phyloP scores from a whole-genome alignment of 2,113 vertebrate species.

The Larimichthys crocea region DNA sequence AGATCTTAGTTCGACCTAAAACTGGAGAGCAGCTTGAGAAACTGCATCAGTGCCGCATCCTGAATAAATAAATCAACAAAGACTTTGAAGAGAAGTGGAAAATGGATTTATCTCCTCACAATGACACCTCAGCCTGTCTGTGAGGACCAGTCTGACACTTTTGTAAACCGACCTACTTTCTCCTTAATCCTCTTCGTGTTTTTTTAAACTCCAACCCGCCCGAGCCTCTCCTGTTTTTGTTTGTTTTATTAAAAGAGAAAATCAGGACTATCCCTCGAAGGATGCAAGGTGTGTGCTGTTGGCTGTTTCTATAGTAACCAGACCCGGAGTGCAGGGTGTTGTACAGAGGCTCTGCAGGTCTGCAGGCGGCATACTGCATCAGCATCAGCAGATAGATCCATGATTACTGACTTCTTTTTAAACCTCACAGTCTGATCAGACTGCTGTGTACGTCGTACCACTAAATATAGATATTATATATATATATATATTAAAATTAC shows the following conservation, averaged over 20 bases:
- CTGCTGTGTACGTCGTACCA: too few species aligned
- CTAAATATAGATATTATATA: too few species aligned
- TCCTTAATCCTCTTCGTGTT: not conserved
- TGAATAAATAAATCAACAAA: not conserved
- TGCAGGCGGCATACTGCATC: constrained; percentile 11
- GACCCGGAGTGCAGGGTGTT: constrained; percentile 81
- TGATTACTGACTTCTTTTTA: not conserved
- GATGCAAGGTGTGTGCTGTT: not conserved
- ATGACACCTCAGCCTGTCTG: not conserved
- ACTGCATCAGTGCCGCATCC: not conserved
- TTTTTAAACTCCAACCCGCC: not conserved
- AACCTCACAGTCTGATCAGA: not conserved
- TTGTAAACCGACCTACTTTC: too few species aligned
- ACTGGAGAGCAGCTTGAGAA: not conserved
- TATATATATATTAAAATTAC: too few species aligned
- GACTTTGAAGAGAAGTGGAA: not conserved
- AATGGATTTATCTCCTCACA: not conserved
- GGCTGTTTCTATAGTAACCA: constrained; percentile 85
- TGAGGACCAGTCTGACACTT: not conserved
- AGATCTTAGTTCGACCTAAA: not conserved
- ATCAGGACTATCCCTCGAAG: not conserved
- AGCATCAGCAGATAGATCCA: not conserved
- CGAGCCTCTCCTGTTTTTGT: not conserved
- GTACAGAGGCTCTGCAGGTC: too few species aligned
- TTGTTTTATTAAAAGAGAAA: not conserved